Evolutionary conservation across 2,888 invertebrate genomes (phyloP).

Genomic region (Metallyticus violacea): DNA sequence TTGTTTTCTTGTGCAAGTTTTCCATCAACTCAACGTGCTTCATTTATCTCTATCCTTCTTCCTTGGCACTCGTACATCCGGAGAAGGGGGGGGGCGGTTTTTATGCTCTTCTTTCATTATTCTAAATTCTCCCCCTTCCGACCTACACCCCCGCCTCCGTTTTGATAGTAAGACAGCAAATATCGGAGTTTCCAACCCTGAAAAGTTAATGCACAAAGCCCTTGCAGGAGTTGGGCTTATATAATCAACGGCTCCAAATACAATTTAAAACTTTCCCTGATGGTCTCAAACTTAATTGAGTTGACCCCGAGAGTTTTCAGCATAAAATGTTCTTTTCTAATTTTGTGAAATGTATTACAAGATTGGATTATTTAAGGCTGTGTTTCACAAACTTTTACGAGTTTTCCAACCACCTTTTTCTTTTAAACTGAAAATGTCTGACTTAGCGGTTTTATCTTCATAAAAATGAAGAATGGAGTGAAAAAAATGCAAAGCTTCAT

Average conservation of each 20-base stretch:
- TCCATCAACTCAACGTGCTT: slow-evolving; percentile 13
- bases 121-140: not conserved
- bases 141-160: too few relatives aligned
- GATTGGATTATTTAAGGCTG: too few relatives aligned
- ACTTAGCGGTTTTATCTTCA: too few relatives aligned
- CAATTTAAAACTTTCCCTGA: not conserved
- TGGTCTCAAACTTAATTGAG: not conserved
- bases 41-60: not conserved
- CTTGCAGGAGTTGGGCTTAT: not conserved
- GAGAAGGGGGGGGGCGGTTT: not conserved
- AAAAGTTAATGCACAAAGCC: not conserved
- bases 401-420: too few relatives aligned
- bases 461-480: too few relatives aligned
- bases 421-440: too few relatives aligned
- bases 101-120: not conserved
- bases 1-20: not conserved
- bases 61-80: not conserved
- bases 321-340: not conserved
- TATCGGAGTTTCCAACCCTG: not conserved
- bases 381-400: too few relatives aligned
- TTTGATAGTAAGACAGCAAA: not conserved
- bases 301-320: too few relatives aligned
- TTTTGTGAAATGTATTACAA: not conserved
- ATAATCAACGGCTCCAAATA: not conserved
- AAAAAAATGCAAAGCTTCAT: too few relatives aligned